Conservation (phyloP, 2,888 invertebrate genomes). For the Pseudococcus viburni region DNA sequence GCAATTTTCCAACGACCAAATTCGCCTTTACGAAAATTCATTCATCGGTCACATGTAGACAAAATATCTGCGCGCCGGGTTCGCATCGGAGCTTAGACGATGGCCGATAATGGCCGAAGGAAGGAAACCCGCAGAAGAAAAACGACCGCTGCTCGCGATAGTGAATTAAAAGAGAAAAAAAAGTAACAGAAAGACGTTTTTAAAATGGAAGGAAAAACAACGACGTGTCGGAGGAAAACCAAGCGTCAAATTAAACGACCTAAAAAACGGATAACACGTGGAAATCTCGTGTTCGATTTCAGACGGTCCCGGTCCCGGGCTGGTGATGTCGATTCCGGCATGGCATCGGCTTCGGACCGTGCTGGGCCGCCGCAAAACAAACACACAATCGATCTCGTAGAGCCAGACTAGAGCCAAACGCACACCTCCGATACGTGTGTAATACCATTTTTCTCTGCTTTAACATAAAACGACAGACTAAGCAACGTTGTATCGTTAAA, state of each 20-base stretch:
- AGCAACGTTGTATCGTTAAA: conserved; percentile 64
- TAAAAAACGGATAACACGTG: conserved; percentile 49
- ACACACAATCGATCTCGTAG: conserved; percentile 59
- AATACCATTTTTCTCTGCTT: conserved; percentile 1
- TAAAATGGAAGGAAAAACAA: neutral
- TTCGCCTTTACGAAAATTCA: neutral
- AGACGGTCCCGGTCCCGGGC: neutral
- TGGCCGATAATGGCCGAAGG: neutral
- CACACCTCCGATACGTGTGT: neutral
- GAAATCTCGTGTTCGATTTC: conserved; percentile 45
- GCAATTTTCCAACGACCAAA: neutral
- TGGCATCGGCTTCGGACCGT: neutral
- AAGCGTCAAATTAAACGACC: conserved; percentile 47
- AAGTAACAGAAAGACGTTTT: conserved; percentile 42
- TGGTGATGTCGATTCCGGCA: neutral
- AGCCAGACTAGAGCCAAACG: neutral
- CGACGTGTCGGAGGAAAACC: conserved; percentile 23
- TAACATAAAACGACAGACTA: conserved; percentile 13
- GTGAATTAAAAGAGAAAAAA: neutral
- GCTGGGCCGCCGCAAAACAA: no score
- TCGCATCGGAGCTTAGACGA: neutral
- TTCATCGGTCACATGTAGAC: neutral
- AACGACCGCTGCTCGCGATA: neutral
- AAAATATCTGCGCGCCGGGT: neutral
- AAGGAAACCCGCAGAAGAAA: neutral